These are phyloP conservation scores for Scomber japonicus DNA, from an alignment of 2,113 vertebrate species.

Conservation along the genomic window DNA sequence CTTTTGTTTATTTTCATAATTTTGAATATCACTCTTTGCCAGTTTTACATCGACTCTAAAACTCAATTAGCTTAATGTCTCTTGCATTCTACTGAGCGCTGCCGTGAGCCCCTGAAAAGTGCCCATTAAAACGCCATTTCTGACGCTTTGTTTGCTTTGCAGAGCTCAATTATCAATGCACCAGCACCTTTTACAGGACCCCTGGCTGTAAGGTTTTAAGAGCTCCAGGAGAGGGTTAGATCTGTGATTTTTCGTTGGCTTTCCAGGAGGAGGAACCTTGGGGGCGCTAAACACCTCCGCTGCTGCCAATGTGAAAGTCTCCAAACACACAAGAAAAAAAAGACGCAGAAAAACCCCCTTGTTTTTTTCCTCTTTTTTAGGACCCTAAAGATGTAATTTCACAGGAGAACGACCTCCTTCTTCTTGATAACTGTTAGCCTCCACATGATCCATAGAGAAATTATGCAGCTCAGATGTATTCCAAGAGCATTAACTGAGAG, in stretches of 20 bases:
- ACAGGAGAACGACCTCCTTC: conserved; percentile 51
- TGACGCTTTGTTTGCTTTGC: conserved; percentile 79
- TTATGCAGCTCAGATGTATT: conserved; percentile 64
- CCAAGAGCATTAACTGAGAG: conserved; percentile 69
- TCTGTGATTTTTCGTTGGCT: conserved; percentile 72
- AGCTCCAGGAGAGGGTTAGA: conserved; percentile 70
- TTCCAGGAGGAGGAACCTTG: conserved; percentile 72
- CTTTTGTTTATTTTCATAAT: conserved; percentile 81
- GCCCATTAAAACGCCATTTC: conserved; percentile 71
- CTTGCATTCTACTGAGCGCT: not conserved
- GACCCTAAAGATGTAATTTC: conserved; percentile 56
- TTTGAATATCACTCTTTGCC: conserved; percentile 69
- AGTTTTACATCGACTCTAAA: conserved; percentile 76
- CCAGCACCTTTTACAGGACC: conserved; percentile 81
- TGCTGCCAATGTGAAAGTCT: conserved; percentile 61
- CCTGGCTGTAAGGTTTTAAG: conserved; percentile 71
- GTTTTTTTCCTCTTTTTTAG: conserved; percentile 32
- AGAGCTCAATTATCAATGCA: conserved; percentile 81
- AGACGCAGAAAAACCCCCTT: conserved; percentile 25
- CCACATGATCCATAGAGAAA: conserved; percentile 62
- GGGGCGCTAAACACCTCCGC: conserved; percentile 75
- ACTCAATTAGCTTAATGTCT: conserved; percentile 74
- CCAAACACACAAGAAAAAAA: conserved; percentile 38
- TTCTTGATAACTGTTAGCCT: conserved; percentile 58
- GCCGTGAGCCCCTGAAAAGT: conserved; percentile 39